A percentile compares a stretch with the other conserved stretches of the same genome.
Evolutionary conservation across 2,888 invertebrate species (phyloP).

Genomic region (Alviniconcha strummeri): DNA sequence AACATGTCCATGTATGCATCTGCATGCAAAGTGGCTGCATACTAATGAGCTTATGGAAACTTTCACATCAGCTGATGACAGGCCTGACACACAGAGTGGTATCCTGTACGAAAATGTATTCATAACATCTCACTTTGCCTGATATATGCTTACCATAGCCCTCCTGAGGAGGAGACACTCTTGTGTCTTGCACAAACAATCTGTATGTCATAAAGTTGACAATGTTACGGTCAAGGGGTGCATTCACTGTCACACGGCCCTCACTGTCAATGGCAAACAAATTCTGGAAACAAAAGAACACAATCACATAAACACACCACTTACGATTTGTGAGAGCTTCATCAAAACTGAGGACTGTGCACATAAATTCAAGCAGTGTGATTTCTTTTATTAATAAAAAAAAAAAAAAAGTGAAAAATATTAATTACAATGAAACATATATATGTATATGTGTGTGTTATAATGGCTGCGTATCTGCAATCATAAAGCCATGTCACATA

Average conservation of each 20-base stretch:
- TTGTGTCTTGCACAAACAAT: slow-evolving; percentile 88
- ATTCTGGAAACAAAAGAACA: slow-evolving; percentile 74
- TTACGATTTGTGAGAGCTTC: neutral
- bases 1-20: too few relatives aligned
- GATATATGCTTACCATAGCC: slow-evolving; percentile 79
- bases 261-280: slow-evolving; percentile 86
- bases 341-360: neutral
- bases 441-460: too few relatives aligned
- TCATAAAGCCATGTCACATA: too few relatives aligned
- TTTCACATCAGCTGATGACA: too few relatives aligned
- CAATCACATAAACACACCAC: neutral
- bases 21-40: too few relatives aligned
- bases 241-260: slow-evolving; percentile 83
- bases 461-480: too few relatives aligned
- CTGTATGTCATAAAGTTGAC: slow-evolving; percentile 87
- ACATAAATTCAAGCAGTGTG: neutral
- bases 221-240: slow-evolving; percentile 85
- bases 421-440: too few relatives aligned
- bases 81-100: too few relatives aligned
- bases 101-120: too few relatives aligned
- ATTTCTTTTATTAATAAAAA: neutral
- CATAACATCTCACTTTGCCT: too few relatives aligned
- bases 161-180: slow-evolving; percentile 85
- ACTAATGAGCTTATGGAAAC: too few relatives aligned
- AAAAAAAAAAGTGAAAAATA: neutral